phyloP scores from a whole-genome alignment of 2,113 vertebrate species.

The Seriola quinqueradiata region DNA sequence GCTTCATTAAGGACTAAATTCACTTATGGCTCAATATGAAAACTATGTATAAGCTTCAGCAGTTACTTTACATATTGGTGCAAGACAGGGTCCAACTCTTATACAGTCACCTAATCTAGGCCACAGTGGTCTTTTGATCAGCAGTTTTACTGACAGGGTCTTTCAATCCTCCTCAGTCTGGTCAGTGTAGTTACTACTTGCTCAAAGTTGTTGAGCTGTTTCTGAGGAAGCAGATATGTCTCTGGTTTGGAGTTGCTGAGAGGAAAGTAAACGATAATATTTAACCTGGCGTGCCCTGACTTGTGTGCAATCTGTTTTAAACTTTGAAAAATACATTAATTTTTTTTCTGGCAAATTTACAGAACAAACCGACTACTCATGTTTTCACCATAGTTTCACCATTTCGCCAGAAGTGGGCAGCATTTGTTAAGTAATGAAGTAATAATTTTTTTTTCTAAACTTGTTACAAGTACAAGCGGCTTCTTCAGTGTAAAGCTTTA shows the following conservation, averaged over 20 bases:
- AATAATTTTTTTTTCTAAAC: too few relatives aligned
- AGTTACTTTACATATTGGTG: not conserved
- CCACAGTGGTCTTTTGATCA: not conserved
- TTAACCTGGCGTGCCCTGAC: not conserved
- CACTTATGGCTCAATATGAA: not conserved
- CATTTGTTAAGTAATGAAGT: too few relatives aligned
- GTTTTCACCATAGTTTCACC: too few relatives aligned
- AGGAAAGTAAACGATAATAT: not conserved
- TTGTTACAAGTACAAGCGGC: too few relatives aligned
- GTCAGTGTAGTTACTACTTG: not conserved
- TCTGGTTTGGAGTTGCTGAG: slow-evolving; percentile 4
- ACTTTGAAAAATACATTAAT: too few relatives aligned
- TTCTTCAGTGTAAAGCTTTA: too few relatives aligned
- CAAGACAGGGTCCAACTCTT: not conserved
- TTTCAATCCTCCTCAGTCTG: not conserved
- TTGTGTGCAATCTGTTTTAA: too few relatives aligned
- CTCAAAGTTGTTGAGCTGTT: not conserved
- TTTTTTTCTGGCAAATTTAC: not conserved
- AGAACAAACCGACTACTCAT: not conserved
- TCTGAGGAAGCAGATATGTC: not conserved
- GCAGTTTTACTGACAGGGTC: not conserved
- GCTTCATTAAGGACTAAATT: not conserved
- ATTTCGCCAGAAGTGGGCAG: too few relatives aligned
- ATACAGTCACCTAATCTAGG: not conserved
- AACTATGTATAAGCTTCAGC: not conserved